Percentiles rank a stretch among this genome's conserved stretches.
phyloP scores from a whole-genome alignment of 2,113 vertebrate species.

The Pongo pygmaeus region DNA sequence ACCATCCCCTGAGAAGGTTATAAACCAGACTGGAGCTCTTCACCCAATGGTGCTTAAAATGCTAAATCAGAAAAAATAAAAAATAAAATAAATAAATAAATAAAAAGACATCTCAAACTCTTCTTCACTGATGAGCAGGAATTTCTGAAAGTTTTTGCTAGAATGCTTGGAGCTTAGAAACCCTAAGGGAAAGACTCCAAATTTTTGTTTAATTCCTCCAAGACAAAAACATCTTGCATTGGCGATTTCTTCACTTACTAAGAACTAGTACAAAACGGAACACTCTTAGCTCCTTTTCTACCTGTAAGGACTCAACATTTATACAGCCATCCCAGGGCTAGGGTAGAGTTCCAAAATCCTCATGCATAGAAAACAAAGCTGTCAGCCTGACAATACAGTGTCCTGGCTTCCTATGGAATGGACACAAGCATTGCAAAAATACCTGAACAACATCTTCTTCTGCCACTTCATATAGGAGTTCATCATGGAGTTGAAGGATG shows the following conservation, averaged over 20 bases:
- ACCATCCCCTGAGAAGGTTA: neutral
- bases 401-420: neutral
- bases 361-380: neutral
- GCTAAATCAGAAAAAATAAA: neutral
- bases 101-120: neutral
- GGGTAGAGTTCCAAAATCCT: neutral
- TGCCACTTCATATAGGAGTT: constrained; percentile 96
- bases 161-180: neutral
- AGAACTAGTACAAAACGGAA: neutral
- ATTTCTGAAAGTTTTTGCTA: neutral
- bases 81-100: too few relatives aligned
- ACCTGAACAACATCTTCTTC: constrained; percentile 95
- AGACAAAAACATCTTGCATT: neutral
- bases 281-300: neutral
- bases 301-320: neutral
- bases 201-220: neutral
- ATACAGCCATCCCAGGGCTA: neutral
- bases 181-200: neutral
- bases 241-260: neutral
- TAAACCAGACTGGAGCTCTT: neutral
- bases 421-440: constrained; percentile 35
- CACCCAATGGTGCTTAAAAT: neutral
- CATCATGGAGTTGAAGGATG: constrained; percentile 96
- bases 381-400: neutral
- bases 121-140: neutral